phyloP scores from a whole-genome alignment of 2,888 invertebrate species.

The Nymphalis urticae region DNA sequence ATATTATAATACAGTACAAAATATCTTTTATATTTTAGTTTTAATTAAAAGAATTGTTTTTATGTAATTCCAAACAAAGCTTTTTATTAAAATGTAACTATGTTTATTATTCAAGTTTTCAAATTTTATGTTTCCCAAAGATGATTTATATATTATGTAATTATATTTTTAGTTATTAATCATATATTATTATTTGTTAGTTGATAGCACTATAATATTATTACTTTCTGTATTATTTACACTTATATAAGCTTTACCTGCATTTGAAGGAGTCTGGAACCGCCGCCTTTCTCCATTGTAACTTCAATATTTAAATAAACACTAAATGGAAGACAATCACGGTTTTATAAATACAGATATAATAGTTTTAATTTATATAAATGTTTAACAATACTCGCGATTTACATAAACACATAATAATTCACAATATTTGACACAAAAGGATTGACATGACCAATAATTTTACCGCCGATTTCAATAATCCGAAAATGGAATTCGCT shows the following conservation, averaged over 20 bases:
- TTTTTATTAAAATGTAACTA: no score
- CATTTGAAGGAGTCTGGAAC: constrained; percentile 73
- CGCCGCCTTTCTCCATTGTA: constrained; percentile 68
- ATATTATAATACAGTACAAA: neutral
- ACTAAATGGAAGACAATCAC: constrained; percentile 51
- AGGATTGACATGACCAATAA: constrained; percentile 33
- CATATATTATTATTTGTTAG: neutral
- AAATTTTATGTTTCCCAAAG: no score
- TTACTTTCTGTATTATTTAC: neutral
- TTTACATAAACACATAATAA: constrained; percentile 55
- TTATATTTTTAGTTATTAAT: neutral
- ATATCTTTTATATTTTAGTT: neutral
- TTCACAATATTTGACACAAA: constrained; percentile 68
- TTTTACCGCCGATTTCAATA: constrained; percentile 47
- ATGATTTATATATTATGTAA: neutral
- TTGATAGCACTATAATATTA: neutral
- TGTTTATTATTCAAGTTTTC: no score
- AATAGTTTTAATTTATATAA: constrained; percentile 33
- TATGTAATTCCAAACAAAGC: no score
- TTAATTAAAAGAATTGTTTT: no score
- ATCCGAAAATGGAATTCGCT: constrained; percentile 39
- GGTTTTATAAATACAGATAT: constrained; percentile 34
- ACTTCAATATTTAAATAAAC: constrained; percentile 36
- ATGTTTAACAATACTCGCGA: constrained; percentile 50
- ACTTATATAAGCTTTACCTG: constrained; percentile 59